These are phyloP conservation scores for Glossophaga mutica DNA, from an alignment of 2,797 vertebrate species.

Conservation along the genomic window DNA sequence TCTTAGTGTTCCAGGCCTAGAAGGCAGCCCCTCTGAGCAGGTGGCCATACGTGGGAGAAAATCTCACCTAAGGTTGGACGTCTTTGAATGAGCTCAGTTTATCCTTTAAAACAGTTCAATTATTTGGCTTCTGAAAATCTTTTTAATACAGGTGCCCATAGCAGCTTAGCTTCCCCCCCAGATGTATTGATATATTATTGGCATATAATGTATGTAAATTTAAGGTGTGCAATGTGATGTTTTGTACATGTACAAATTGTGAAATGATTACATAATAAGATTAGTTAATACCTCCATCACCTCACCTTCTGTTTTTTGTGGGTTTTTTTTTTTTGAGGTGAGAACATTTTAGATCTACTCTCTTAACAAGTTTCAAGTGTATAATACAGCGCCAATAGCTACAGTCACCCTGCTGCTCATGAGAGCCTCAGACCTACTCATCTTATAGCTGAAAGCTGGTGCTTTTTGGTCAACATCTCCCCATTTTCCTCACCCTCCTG, in stretches of 20 bases:
- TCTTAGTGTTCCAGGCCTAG: fast-evolving
- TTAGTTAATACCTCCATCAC: background rate
- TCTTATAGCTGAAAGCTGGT: background rate
- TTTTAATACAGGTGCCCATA: background rate
- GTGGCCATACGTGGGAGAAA: background rate
- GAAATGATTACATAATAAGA: background rate
- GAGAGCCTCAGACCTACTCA: background rate
- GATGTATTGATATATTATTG: background rate
- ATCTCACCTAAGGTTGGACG: background rate
- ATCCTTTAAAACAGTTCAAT: background rate
- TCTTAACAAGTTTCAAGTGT: background rate
- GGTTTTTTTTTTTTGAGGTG: background rate
- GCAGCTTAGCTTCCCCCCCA: background rate
- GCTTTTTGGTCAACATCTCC: background rate
- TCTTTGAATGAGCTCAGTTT: background rate
- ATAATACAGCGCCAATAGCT: background rate
- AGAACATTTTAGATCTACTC: background rate
- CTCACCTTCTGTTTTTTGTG: background rate
- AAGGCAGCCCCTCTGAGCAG: background rate
- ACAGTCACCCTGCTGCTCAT: background rate
- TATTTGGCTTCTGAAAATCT: slow-evolving; percentile 4
- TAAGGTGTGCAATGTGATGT: background rate
- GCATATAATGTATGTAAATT: background rate
- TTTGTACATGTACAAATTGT: background rate
- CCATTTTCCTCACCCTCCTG: no score